A percentile compares a stretch with the other conserved stretches of the same genome.
Evolutionary conservation across 2,888 invertebrate species (phyloP).

Genomic region (Cenopis cana): DNA sequence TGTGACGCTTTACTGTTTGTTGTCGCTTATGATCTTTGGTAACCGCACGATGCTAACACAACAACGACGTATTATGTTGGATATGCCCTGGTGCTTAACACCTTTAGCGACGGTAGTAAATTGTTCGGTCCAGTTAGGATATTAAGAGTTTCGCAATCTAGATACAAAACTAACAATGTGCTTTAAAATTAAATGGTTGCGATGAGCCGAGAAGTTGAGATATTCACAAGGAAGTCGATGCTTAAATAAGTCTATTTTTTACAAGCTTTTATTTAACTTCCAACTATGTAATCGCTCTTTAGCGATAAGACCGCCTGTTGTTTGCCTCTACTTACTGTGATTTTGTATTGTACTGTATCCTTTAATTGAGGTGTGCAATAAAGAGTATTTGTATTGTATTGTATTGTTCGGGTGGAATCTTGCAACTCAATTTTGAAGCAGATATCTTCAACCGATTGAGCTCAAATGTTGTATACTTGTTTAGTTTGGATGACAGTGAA

Average conservation of each 20-base stretch:
- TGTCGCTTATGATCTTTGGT: conserved; percentile 1
- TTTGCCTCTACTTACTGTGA: too few relatives aligned
- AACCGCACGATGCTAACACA: conserved; percentile 38
- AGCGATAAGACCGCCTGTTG: too few relatives aligned
- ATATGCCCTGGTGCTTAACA: background rate
- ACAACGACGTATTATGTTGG: conserved; percentile 1
- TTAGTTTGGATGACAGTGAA: too few relatives aligned
- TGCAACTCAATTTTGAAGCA: too few relatives aligned
- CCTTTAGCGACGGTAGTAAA: conserved; percentile 10
- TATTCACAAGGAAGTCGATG: background rate
- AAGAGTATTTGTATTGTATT: too few relatives aligned
- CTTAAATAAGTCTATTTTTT: background rate
- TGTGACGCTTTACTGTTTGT: background rate
- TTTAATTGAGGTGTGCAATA: too few relatives aligned
- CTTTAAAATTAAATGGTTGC: background rate
- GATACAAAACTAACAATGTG: conserved; percentile 25
- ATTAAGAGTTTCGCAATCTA: conserved; percentile 32
- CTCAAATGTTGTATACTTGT: too few relatives aligned
- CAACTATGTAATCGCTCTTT: too few relatives aligned
- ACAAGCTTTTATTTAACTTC: too few relatives aligned
- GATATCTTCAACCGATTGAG: too few relatives aligned
- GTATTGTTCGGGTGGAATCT: too few relatives aligned
- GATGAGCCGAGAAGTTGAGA: background rate
- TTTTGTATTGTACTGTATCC: too few relatives aligned
- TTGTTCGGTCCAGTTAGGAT: conserved; percentile 45